Evolutionary conservation across 2,888 invertebrate species (phyloP), one percentile per base, ranked within the genome.

Genomic region (Cancer borealis): DNA sequence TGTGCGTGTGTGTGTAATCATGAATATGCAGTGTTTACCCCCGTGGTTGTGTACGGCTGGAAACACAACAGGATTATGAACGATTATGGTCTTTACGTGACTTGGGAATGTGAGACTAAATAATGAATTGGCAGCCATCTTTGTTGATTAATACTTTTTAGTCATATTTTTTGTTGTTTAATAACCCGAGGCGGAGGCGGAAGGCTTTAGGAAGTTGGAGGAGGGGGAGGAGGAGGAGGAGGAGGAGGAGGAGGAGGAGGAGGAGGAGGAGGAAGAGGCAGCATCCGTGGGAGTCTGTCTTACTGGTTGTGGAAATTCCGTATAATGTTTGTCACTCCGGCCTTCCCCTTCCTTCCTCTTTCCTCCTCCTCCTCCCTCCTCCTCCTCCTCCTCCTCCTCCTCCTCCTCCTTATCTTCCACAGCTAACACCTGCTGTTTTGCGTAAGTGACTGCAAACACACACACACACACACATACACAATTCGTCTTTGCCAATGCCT

Each of bases 141-240:
- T 30, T 84, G 84, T 84, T 84, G 84, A 84, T 84, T 84, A 17
- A n/a, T 73, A 26, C 3, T 73, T 26, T 39, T 84, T 84, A 17
- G 17, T 10, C 21, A 54, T 60, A 21, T 84, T 84, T 39, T 84
- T 39, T 12, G 39, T 84, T 30, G 39, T 73, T 73, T 73, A 26
- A 39, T 84, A 84, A 84, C 84, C 73, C 26, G 88, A 47, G 88
- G 46, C 21, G 45, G 39, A 30, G 88, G 26, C 21, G 26, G 26
- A 8, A 73, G 73, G 73, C 26, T 73, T 26, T 10, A 60, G n/a
- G 88, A 26, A 49, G 39, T 26, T 45, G 84, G 46, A 49, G 73
- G 88, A 92, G 84, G 54, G 39, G 39, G 84, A 84, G 30, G 84
- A 39, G 90, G 60, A 60, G 60, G 91, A 91, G 84, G 46, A 84